A percentile compares a stretch with the other conserved stretches of the same genome.
These are phyloP conservation scores for Drosophila arizonae DNA, from an alignment of 1,140 invertebrate species.

Conservation along the genomic window DNA sequence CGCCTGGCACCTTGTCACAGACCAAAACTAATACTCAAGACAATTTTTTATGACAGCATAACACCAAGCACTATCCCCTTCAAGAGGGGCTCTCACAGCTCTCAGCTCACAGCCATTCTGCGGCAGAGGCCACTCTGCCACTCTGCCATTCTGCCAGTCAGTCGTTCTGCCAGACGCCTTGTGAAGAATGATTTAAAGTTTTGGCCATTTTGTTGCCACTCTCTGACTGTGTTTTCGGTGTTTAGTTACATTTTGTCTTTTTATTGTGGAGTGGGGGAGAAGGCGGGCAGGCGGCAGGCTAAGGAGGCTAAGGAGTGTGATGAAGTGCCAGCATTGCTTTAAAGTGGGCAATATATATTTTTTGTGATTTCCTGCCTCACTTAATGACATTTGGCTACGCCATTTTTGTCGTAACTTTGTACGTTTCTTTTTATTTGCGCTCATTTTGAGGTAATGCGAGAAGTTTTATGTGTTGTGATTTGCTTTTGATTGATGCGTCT, in stretches of 20 bases:
- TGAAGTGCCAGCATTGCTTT: conserved; percentile 71
- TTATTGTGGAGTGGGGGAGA: conserved; percentile 6
- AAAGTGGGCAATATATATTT: conserved; percentile 78
- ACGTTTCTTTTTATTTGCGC: conserved; percentile 59
- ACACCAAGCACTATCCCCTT: conserved; percentile 1
- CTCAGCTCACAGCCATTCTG: background rate
- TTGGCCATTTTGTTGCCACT: conserved; percentile 43
- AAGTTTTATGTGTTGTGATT: conserved; percentile 76
- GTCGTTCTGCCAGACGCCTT: conserved; percentile 3
- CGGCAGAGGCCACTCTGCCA: conserved; percentile 1
- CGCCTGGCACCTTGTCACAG: conserved; percentile 62
- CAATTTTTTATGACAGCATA: conserved; percentile 74
- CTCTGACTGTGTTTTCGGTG: conserved; percentile 50
- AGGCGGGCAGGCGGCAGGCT: background rate
- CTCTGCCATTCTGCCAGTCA: conserved; percentile 1
- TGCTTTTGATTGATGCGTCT: conserved; percentile 65
- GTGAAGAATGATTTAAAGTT: conserved; percentile 55
- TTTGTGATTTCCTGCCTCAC: conserved; percentile 61
- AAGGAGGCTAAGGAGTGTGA: conserved; percentile 29
- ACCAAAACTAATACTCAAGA: conserved; percentile 74
- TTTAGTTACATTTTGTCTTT: conserved; percentile 75
- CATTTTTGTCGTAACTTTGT: conserved; percentile 50
- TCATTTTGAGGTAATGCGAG: conserved; percentile 72
- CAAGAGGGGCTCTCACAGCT: background rate
- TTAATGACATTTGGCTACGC: conserved; percentile 62